phyloP scores from a whole-genome alignment of 2,797 vertebrate genomes.

The Stomatorhinus walkeri region DNA sequence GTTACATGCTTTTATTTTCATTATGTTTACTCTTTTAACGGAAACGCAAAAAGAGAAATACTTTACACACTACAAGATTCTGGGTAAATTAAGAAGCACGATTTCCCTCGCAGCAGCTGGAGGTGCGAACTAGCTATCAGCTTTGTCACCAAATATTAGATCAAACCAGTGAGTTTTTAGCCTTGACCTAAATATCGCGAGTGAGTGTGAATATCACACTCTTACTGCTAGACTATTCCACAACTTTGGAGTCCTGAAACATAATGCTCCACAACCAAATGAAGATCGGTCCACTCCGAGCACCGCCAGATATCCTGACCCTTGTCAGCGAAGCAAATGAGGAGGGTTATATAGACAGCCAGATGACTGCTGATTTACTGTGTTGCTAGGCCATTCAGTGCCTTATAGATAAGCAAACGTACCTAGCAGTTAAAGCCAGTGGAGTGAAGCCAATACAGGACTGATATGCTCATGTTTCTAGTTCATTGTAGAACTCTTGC shows the following conservation, averaged over 20 bases:
- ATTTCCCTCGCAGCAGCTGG: background rate
- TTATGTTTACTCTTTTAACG: background rate
- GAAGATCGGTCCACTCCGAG: background rate
- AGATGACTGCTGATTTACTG: background rate
- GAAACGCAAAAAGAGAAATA: background rate
- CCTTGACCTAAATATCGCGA: background rate
- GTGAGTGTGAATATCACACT: background rate
- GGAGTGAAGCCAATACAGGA: background rate
- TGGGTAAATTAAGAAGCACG: background rate
- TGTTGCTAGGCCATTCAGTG: background rate
- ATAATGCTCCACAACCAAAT: background rate
- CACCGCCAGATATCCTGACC: background rate
- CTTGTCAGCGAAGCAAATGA: background rate
- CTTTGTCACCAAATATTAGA: background rate
- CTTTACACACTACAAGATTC: background rate
- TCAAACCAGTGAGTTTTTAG: background rate
- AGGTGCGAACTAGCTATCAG: background rate
- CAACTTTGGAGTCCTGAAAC: background rate
- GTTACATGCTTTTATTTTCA: background rate
- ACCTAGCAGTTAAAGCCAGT: background rate
- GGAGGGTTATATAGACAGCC: background rate
- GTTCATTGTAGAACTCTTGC: background rate
- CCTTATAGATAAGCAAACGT: background rate
- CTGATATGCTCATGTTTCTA: background rate
- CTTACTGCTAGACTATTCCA: background rate